phyloP scores from a whole-genome alignment of 2,797 vertebrate genomes.

The Pipistrellus pipistrellus region DNA sequence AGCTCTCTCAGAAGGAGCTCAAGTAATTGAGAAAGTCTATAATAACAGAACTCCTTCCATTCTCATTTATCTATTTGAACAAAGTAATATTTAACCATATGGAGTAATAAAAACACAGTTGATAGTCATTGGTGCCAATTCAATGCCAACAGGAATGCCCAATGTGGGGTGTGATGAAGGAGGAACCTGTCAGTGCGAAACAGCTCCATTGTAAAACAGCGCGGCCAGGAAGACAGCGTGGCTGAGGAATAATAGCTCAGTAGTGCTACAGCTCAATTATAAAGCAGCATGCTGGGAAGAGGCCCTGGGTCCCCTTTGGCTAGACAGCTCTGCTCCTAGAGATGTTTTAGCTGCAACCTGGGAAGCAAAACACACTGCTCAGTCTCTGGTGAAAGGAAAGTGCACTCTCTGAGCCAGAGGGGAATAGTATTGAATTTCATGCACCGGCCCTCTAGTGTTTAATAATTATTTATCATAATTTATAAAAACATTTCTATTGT shows the following conservation, averaged over 20 bases:
- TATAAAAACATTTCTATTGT: not conserved
- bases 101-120: not conserved
- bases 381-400: not conserved
- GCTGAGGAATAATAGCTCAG: not conserved
- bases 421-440: not conserved
- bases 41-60: not conserved
- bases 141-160: not conserved
- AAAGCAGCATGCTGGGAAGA: not conserved
- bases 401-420: not conserved
- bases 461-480: conserved; percentile 3
- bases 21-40: conserved; percentile 7
- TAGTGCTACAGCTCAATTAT: not conserved
- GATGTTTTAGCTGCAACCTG: not conserved
- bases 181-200: not conserved
- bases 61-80: not conserved
- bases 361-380: not conserved
- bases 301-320: not conserved
- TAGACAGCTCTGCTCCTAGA: not conserved
- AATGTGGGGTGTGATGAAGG: not conserved
- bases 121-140: not conserved
- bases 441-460: not conserved
- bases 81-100: not conserved
- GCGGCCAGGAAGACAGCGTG: not conserved
- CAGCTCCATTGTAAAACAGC: not conserved
- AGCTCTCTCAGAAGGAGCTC: not conserved